A percentile compares a stretch with the other conserved stretches of the same genome.
These are phyloP conservation scores for Ptilonorhynchus violaceus DNA, from an alignment of 2,113 vertebrate genomes.

Conservation along the genomic window DNA sequence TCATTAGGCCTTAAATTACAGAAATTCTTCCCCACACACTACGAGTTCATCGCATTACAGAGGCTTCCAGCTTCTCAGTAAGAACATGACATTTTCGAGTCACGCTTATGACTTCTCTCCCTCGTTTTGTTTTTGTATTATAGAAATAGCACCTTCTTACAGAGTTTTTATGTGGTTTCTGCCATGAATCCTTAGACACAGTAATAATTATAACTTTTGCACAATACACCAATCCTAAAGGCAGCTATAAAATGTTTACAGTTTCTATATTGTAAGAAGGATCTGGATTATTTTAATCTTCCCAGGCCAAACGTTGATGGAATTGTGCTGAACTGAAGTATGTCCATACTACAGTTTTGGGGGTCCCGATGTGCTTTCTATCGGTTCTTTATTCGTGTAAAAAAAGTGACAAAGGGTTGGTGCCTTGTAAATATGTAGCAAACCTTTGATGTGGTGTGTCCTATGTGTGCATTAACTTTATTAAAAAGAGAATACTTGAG, in stretches of 20 bases:
- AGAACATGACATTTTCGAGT: constrained; percentile 67
- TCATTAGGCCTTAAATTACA: constrained; percentile 78
- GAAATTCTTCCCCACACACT: constrained; percentile 73
- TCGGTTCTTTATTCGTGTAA: constrained; percentile 71
- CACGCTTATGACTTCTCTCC: constrained; percentile 62
- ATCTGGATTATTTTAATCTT: constrained; percentile 79
- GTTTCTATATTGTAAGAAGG: constrained; percentile 79
- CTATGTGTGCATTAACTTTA: constrained; percentile 81
- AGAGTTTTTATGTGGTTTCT: constrained; percentile 80
- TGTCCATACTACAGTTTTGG: constrained; percentile 71
- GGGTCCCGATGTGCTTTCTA: constrained; percentile 70
- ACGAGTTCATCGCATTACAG: constrained; percentile 70
- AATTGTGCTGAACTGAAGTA: constrained; percentile 78
- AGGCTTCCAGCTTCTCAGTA: constrained; percentile 72
- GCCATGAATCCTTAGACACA: constrained; percentile 79
- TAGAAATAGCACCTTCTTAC: constrained; percentile 81
- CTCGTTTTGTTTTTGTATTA: constrained; percentile 74
- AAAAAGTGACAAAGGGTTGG: constrained; percentile 79
- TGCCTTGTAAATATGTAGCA: constrained; percentile 86
- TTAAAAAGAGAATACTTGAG: constrained; percentile 80
- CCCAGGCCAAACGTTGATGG: constrained; percentile 75
- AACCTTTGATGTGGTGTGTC: constrained; percentile 76
- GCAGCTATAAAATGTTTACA: constrained; percentile 95
- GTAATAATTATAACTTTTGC: constrained; percentile 89
- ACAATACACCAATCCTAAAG: constrained; percentile 90